Evolutionary conservation across 2,113 vertebrate genomes (phyloP), one percentile per base, ranked within the genome.

Genomic region (Gymnorhina tibicen): DNA sequence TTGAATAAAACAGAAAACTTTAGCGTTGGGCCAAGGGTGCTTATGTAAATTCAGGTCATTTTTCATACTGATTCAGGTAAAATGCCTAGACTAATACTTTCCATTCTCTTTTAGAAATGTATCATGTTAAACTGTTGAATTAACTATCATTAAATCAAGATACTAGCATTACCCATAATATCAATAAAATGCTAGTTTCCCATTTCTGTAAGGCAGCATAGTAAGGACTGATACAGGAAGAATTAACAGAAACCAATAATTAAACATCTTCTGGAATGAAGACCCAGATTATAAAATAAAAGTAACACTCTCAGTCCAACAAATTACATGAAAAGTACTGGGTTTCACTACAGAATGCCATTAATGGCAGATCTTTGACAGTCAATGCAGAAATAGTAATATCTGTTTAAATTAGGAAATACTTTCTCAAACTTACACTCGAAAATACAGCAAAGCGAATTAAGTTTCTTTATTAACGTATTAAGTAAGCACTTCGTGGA

Each of bases 1-100:
- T 35, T 53, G 28, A 93, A 27, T 33, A 85, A 73, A 89, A 82
- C 0, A 85, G 32, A 76, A 85, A 69, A 89, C 33, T 68, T 88
- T 0, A 63, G 16, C 22, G 13, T 14, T 84, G 60, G 58, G 67
- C 7, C 39, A 84, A 73, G 30, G 6, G 1, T 1, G 1, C 33
- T 81, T 42, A 46, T 4, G 14, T 70, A 92, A 83, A 70, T 53
- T 14, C 46, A 62, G 33, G 30, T 59, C 0, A 41, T 74, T 87
- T 87, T 79, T 85, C 56, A 64, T 27, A 64, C 18, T 6, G 8
- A 75, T 69, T 89, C 56, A 76, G 53, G 41, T 53, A 73, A 2
- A 73, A 58, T 24, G 18, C 17, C 74, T 33, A n/a, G 13, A 72
- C 6, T 18, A 79, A 78, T 42, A 59, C 14, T 28, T 76, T n/a